Evolutionary conservation across 1,140 invertebrate species (phyloP), one percentile per base, ranked within the genome.

Genomic region (Conus ventricosus): DNA sequence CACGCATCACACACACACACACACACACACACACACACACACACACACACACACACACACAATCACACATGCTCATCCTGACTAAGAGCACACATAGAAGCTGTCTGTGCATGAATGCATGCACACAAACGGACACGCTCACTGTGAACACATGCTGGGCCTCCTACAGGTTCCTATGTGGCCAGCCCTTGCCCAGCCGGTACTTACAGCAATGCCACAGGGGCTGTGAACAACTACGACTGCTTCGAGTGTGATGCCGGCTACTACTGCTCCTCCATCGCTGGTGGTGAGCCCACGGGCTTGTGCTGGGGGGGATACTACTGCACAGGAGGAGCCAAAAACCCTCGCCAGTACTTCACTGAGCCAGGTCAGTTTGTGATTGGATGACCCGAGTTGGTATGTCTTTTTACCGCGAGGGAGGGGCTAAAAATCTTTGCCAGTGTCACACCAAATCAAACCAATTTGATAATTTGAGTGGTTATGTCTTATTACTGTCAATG

Each of bases 131-230:
- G 5, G 17, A 78, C 75, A 78, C 75, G 5, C 75, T 39, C 39
- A 39, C 39, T 39, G 39, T 39, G 39, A 39, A 39, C 3, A 75
- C 71, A 17, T 71, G 71, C 27, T 20, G 17, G 54, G 54, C 10
- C 86, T 88, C 15, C 57, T 91, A 15, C 81, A 94, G 94, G 94
- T 13, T 94, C 94, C 0, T 94, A 82, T 84, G 92, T 90, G 8
- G 92, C 93, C 17, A 88, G 84, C 20, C 94, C 94, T 5, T 95
- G 94, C 90, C 94, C 94, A 5, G 71, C 91, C 57, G 94, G 94
- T 23, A 95, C 94, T 1, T 95, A 94, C 90, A 94, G 94, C 85
- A 94, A 95, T 89, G 92, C 92, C 1, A 90, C 92, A 10, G 94
- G 94, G 8, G 93, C 94, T 39, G 92, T 94, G 13, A 93, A 94